Conservation (phyloP, 2,888 invertebrate genomes). For the Nowickia ferox region DNA sequence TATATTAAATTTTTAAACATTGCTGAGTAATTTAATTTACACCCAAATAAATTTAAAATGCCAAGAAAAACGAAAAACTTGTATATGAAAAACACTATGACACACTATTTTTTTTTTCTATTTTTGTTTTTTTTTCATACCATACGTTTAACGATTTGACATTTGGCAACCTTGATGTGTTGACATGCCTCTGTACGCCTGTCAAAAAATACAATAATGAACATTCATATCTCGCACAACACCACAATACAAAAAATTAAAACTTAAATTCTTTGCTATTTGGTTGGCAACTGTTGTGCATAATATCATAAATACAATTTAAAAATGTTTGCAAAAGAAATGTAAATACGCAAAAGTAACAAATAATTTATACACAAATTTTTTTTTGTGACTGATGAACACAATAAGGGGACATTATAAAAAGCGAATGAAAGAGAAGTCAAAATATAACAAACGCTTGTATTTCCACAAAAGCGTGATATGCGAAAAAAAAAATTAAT, state of each 20-base stretch:
- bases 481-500: not conserved
- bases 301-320: conserved; percentile 35
- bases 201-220: conserved; percentile 67
- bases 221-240: conserved; percentile 37
- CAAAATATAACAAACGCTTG: conserved; percentile 26
- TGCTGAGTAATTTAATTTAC: too few relatives aligned
- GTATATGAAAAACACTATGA: not conserved
- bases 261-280: conserved; percentile 20
- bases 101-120: not conserved
- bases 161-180: conserved; percentile 73
- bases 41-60: not conserved
- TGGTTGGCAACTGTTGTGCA: conserved; percentile 52
- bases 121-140: conserved; percentile 41
- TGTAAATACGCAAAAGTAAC: not conserved
- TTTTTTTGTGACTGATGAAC: conserved; percentile 65
- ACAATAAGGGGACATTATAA: conserved; percentile 60
- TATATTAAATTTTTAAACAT: too few relatives aligned
- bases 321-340: conserved; percentile 2
- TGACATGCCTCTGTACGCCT: conserved; percentile 72
- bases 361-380: not conserved
- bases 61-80: not conserved
- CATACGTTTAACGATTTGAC: conserved; percentile 61
- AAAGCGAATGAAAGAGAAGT: conserved; percentile 44
- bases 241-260: conserved; percentile 18
- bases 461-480: not conserved